Percentiles rank a stretch among this genome's conserved stretches.
phyloP scores from a whole-genome alignment of 2,113 vertebrate species.

The Campylomormyrus tamandua region DNA sequence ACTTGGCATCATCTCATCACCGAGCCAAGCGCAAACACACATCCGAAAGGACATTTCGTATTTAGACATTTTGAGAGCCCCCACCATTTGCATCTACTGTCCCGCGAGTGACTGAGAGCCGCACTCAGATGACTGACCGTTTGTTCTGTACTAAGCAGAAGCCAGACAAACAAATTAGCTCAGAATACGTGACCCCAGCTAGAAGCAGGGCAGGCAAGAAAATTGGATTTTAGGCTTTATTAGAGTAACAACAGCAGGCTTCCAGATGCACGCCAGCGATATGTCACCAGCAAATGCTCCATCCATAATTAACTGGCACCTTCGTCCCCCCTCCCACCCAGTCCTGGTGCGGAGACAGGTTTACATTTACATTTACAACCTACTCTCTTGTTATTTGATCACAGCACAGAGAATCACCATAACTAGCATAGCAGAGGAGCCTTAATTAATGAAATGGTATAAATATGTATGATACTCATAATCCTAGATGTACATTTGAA shows the following conservation, averaged over 20 bases:
- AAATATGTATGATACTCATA: neutral
- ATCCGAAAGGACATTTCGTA: neutral
- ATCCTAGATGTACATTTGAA: neutral
- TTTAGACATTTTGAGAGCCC: neutral
- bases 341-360: neutral
- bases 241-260: constrained; percentile 23
- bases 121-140: neutral
- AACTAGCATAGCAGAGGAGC: neutral
- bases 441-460: neutral
- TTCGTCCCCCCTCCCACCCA: neutral
- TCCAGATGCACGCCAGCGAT: constrained; percentile 26
- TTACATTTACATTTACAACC: neutral
- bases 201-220: constrained; percentile 40
- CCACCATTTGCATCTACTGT: neutral
- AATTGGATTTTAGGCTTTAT: constrained; percentile 45
- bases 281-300: constrained; percentile 10
- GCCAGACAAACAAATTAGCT: constrained; percentile 44
- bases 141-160: constrained; percentile 16
- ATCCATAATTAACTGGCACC: constrained; percentile 36
- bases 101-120: neutral
- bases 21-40: neutral
- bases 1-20: neutral
- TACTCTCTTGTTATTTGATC: neutral
- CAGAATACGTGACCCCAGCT: constrained; percentile 39
- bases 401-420: neutral